Percentiles rank a stretch among this genome's conserved stretches.
phyloP scores from a whole-genome alignment of 2,797 vertebrate genomes.

The Heterohyrax brucei region DNA sequence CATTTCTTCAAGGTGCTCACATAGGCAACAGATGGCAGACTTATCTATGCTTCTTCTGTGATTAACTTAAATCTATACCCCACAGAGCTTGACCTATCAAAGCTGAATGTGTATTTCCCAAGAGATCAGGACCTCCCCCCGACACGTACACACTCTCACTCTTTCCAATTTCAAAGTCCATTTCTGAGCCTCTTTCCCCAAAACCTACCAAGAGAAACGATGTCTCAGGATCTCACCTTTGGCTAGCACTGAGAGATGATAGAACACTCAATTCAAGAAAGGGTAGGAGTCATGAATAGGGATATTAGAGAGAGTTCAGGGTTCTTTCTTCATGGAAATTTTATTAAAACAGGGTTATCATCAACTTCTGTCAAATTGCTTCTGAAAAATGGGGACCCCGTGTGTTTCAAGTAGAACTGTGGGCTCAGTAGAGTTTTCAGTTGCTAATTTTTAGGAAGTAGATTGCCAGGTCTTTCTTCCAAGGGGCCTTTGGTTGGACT shows the following conservation, averaged over 20 bases:
- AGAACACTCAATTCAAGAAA: neutral
- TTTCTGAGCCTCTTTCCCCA: conserved; percentile 9
- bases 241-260: neutral
- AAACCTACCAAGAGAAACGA: neutral
- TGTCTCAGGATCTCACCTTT: neutral
- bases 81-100: neutral
- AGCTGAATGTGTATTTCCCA: neutral
- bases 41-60: neutral
- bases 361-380: neutral
- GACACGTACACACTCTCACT: neutral
- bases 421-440: neutral
- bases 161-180: conserved; percentile 12
- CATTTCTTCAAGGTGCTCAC: conserved; percentile 39
- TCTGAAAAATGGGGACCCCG: neutral
- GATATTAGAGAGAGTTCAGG: neutral
- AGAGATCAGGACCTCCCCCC: neutral
- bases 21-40: conserved; percentile 69
- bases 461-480: neutral
- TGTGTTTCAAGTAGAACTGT: neutral
- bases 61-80: neutral
- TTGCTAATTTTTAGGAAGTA: neutral
- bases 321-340: neutral
- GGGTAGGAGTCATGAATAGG: neutral
- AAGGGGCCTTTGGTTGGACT: neutral
- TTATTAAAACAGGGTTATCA: neutral